Percentiles rank a stretch among this genome's conserved stretches.
Conservation (phyloP, 2,113 vertebrate species). For the Phyllopteryx taeniolatus region DNA sequence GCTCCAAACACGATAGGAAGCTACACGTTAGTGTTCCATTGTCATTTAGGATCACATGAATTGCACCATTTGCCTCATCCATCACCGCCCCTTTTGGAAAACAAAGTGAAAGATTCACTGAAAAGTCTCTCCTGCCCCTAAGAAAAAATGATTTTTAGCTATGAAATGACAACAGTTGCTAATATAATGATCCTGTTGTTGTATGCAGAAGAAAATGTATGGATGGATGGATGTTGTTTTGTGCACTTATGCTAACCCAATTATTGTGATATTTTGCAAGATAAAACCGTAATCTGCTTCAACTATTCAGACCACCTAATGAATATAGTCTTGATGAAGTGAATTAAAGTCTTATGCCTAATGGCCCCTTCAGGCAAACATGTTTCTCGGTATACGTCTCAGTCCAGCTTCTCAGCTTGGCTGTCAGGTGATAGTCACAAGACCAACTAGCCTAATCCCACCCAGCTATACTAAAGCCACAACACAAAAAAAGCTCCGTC, state of each 20-base stretch:
- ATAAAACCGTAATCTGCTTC: constrained; percentile 9
- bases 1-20: not conserved
- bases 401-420: constrained; percentile 26
- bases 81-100: not conserved
- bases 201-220: not conserved
- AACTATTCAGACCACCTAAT: not conserved
- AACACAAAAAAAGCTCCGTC: constrained; percentile 45
- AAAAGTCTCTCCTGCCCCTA: not conserved
- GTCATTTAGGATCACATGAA: not conserved
- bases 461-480: constrained; percentile 45
- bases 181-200: not conserved
- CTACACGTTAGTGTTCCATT: not conserved
- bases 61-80: not conserved
- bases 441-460: constrained; percentile 70
- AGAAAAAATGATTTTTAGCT: not conserved
- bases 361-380: constrained; percentile 23
- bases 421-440: constrained; percentile 78
- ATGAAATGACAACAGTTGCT: not conserved
- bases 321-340: not conserved
- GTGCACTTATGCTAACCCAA: constrained; percentile 5
- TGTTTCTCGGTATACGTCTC: constrained; percentile 20
- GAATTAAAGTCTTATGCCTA: constrained; percentile 4
- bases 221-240: not conserved
- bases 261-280: not conserved
- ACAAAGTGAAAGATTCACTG: not conserved